Evolutionary conservation across 2,797 vertebrate species (phyloP).

Genomic region (Oreochromis mossambicus): DNA sequence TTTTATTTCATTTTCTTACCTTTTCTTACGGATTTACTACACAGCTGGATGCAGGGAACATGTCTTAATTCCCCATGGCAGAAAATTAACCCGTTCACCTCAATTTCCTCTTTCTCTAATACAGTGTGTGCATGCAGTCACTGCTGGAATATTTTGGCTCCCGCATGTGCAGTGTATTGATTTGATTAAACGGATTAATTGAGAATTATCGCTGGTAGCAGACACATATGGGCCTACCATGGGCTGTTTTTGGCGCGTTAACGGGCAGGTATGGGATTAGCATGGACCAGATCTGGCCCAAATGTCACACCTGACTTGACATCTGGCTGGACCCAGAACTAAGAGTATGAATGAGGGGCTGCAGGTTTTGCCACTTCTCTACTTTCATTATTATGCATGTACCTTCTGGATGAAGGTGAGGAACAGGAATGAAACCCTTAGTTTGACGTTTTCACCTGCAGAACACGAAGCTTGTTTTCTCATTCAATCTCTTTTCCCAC

Average conservation of each 20-base stretch:
- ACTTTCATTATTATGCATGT: not conserved
- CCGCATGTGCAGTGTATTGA: not conserved
- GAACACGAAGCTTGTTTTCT: not conserved
- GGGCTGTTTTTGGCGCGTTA: not conserved
- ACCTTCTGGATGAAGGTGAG: not conserved
- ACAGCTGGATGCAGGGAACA: not conserved
- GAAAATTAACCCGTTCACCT: not conserved
- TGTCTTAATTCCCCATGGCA: not conserved
- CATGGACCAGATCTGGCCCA: not conserved
- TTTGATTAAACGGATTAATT: not conserved
- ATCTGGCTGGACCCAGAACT: not conserved
- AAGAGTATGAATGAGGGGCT: not conserved
- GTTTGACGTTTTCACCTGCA: not conserved
- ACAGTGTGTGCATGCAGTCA: not conserved
- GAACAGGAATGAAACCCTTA: not conserved
- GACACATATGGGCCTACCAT: not conserved
- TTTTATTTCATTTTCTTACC: not conserved
- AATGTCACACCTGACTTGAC: not conserved
- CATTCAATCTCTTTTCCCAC: not conserved
- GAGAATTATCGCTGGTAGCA: not conserved
- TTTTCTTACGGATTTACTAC: not conserved
- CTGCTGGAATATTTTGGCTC: not conserved
- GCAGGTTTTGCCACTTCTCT: not conserved
- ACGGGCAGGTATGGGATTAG: not conserved
- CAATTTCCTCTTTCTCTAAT: not conserved